These are phyloP conservation scores for Dolichoris vasculosae DNA, from an alignment of 1,140 invertebrate species.

Conservation along the genomic window DNA sequence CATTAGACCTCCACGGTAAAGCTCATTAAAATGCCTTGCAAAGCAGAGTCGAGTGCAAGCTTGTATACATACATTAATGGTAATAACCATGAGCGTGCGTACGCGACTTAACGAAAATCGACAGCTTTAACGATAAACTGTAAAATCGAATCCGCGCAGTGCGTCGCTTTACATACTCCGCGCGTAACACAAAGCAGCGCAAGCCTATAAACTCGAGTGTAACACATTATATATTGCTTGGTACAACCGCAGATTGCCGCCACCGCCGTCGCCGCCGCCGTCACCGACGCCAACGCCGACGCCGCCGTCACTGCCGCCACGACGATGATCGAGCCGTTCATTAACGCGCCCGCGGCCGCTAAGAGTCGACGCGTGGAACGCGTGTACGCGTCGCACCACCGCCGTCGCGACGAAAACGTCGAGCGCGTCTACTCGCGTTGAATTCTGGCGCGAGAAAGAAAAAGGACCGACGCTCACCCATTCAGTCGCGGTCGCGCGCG, in stretches of 20 bases:
- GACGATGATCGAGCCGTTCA: too few species aligned
- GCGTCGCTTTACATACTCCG: too few species aligned
- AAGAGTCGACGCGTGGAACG: too few species aligned
- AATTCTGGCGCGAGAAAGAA: slow-evolving; percentile 23
- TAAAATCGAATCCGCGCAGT: slow-evolving; percentile 28
- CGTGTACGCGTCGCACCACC: too few species aligned
- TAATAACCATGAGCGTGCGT: background rate
- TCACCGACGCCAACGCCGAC: background rate
- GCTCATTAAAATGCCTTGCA: background rate
- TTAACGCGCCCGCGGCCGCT: background rate
- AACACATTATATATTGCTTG: background rate
- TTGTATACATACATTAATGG: background rate
- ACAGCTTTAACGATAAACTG: slow-evolving; percentile 34
- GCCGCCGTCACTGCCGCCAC: background rate
- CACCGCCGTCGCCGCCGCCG: background rate
- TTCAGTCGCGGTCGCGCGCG: slow-evolving; percentile 2
- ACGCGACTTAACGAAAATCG: slow-evolving; percentile 25
- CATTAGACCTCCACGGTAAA: background rate
- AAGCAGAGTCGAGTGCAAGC: background rate
- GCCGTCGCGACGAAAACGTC: background rate
- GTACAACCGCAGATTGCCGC: background rate
- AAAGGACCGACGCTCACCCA: slow-evolving; percentile 11
- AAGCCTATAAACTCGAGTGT: background rate
- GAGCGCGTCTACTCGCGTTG: background rate
- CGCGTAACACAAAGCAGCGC: background rate